Evolutionary conservation across 2,113 vertebrate species (phyloP).

Genomic region (Phalacrocorax brasilianus): DNA sequence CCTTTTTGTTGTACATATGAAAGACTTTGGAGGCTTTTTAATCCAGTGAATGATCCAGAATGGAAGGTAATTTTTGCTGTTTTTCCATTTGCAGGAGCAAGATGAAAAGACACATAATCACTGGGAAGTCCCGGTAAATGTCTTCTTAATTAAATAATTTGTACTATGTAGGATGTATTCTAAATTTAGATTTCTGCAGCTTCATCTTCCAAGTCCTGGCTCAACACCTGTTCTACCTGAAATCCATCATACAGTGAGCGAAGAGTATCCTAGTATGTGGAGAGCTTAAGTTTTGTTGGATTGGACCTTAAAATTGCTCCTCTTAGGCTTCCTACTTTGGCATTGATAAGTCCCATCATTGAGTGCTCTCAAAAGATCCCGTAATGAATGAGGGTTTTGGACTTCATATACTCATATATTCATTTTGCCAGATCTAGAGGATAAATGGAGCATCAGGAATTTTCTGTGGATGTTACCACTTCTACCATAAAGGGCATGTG

Average conservation of each 20-base stretch:
- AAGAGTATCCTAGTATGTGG: not conserved
- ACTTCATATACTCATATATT: not conserved
- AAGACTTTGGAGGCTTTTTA: not conserved
- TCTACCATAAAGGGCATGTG: not conserved
- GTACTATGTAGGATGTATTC: not conserved
- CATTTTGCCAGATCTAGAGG: not conserved
- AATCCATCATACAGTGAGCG: not conserved
- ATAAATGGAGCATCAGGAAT: not conserved
- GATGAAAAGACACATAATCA: conserved; percentile 58
- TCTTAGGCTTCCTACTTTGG: not conserved
- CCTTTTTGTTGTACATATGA: not conserved
- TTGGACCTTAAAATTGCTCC: not conserved
- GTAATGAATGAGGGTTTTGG: not conserved
- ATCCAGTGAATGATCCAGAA: not conserved
- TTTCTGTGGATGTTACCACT: not conserved
- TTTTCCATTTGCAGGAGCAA: conserved; percentile 61
- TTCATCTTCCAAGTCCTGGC: not conserved
- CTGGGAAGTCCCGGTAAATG: conserved; percentile 72
- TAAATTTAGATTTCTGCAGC: not conserved
- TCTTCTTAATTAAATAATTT: conserved; percentile 40
- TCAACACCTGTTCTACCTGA: not conserved
- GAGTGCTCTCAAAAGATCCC: not conserved
- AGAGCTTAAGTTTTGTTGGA: not conserved
- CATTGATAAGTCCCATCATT: not conserved
- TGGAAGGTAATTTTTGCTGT: not conserved